A percentile compares a stretch with the other conserved stretches of the same genome.
Conservation (phyloP, 2,113 vertebrate species). For the Melierax canorus region DNA sequence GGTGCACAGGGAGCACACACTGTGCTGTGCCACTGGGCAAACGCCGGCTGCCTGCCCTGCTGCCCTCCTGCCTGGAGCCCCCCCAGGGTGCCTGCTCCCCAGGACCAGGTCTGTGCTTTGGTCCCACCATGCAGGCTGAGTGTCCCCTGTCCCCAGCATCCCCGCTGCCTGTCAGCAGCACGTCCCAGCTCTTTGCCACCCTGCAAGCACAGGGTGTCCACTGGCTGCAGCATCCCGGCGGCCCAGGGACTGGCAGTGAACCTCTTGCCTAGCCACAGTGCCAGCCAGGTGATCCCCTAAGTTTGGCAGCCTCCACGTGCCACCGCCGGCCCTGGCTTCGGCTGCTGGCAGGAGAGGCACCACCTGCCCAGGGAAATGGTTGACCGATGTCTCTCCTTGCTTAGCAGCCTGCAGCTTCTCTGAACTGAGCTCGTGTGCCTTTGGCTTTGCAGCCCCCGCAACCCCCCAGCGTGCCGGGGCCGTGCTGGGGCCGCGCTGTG, state of each 20-base stretch:
- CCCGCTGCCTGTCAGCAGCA: not conserved
- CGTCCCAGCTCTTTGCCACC: not conserved
- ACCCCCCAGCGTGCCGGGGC: fast-evolving
- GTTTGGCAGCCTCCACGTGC: not conserved
- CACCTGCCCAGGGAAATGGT: not conserved
- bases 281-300: not conserved
- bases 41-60: not conserved
- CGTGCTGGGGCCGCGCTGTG: not conserved
- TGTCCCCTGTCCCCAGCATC: fast-evolving
- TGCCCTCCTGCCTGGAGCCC: not conserved
- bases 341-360: not conserved
- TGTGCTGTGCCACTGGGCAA: not conserved
- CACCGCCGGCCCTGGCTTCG: not conserved
- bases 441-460: not conserved
- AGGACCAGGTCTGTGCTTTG: not conserved
- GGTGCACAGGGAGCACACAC: not conserved
- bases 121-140: not conserved
- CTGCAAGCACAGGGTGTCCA: not conserved
- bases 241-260: not conserved
- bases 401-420: not conserved
- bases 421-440: not conserved
- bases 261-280: too few species aligned
- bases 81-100: not conserved
- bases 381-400: not conserved
- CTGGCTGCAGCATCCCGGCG: too few species aligned